These are phyloP conservation scores for Cryptomyrus ogoouensis DNA, from an alignment of 2,113 vertebrate genomes.

Conservation along the genomic window DNA sequence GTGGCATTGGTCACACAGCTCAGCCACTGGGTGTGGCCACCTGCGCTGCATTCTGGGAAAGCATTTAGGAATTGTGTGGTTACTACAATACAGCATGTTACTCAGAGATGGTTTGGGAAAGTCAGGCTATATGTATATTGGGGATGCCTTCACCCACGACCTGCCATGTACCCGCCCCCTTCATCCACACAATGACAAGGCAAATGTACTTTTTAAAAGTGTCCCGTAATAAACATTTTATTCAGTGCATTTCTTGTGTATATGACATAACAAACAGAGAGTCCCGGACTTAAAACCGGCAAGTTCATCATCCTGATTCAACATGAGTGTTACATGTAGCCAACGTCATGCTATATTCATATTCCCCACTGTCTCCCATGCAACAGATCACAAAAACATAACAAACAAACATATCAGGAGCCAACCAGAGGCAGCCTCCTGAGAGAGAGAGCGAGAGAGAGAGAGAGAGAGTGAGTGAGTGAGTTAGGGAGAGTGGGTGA, in stretches of 20 bases:
- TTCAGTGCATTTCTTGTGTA: conserved; percentile 89
- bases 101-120: not conserved
- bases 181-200: conserved; percentile 12
- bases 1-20: not conserved
- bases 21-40: not conserved
- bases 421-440: conserved; percentile 69
- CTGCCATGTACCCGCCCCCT: not conserved
- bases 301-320: conserved; percentile 70
- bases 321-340: conserved; percentile 94
- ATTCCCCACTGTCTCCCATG: conserved; percentile 95
- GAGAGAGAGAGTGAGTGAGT: conserved; percentile 47
- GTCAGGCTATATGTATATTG: not conserved
- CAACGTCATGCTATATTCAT: conserved; percentile 78
- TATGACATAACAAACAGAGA: conserved; percentile 96
- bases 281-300: conserved; percentile 71
- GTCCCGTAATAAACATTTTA: conserved; percentile 91
- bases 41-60: not conserved
- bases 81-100: not conserved
- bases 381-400: conserved; percentile 86
- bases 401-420: conserved; percentile 68
- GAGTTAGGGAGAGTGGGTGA: conserved; percentile 21
- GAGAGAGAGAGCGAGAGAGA: not conserved
- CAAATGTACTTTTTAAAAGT: conserved; percentile 68
- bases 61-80: not conserved
- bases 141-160: not conserved